Evolutionary conservation across 2,797 vertebrate species (phyloP), one percentile per base, ranked within the genome.

Genomic region (Masticophis lateralis): DNA sequence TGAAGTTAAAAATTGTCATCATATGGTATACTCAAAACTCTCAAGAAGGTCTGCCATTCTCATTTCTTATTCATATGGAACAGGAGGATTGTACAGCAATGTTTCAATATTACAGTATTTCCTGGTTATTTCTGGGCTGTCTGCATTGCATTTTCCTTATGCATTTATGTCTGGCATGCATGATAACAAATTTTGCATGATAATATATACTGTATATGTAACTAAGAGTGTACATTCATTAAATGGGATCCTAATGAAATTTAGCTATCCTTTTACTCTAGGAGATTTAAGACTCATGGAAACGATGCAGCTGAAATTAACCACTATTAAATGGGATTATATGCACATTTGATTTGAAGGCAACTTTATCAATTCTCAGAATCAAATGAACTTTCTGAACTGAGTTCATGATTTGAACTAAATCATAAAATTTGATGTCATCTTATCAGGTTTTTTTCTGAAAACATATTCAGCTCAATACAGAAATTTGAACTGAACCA

Each of bases 51-150:
- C 96, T 96, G 95, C 95, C 97, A 97, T 98, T 98, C 98, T 98
- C 98, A 97, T 98, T 98, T 98, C 98, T 98, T 98, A 98, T 96
- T 97, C 98, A 97, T 98, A 97, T 98, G 97, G 97, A 98, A 97
- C 97, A 98, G 98, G 97, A 97, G 97, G 97, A 95, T 94, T 97
- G 97, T 96, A 97, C 97, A 97, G 95, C 95, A 98, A 96, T 97
- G 97, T 97, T 97, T 97, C 96, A 96, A 95, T 97, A 97, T 96
- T 95, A 95, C 97, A 97, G 94, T 98, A 97, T 96, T 97, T 98
- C 97, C 98, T 98, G 98, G 98, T 98, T 98, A 97, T 98, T 98
- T 98, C 98, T 98, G 98, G 98, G 98, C 98, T 98, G 98, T 97
- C 98, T 98, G 98, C 97, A 97, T 98, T 97, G 97, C 96, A 97